Percentiles rank a stretch among this genome's conserved stretches.
phyloP scores from a whole-genome alignment of 2,888 invertebrate species.

The Celastrina argiolus region DNA sequence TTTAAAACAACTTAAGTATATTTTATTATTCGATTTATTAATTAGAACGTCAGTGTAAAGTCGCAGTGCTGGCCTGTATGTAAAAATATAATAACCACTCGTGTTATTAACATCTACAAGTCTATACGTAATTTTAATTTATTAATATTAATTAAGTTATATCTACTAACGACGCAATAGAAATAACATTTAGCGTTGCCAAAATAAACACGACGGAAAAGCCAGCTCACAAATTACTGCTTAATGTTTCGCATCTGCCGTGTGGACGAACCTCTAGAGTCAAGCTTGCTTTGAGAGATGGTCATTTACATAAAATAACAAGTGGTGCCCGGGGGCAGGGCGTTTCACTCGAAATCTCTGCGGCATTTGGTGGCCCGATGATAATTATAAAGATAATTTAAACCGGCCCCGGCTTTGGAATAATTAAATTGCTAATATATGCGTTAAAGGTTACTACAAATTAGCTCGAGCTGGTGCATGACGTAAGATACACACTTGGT shows the following conservation, averaged over 20 bases:
- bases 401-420: constrained; percentile 7
- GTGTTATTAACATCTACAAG: not conserved
- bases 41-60: too few relatives aligned
- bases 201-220: constrained; percentile 23
- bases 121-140: not conserved
- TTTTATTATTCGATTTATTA: too few relatives aligned
- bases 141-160: not conserved
- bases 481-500: too few relatives aligned
- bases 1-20: not conserved
- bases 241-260: constrained; percentile 25
- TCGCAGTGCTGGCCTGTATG: not conserved
- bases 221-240: constrained; percentile 24
- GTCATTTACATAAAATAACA: constrained; percentile 76
- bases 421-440: not conserved
- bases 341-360: constrained; percentile 32
- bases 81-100: not conserved
- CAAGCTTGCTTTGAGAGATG: constrained; percentile 38
- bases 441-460: not conserved
- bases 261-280: constrained; percentile 33
- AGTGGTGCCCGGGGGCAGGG: constrained; percentile 27
- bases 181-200: constrained; percentile 19
- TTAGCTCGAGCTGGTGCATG: too few relatives aligned
- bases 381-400: constrained; percentile 27
- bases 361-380: constrained; percentile 33
- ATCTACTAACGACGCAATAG: constrained; percentile 2